Evolutionary conservation across 2,888 invertebrate genomes (phyloP).

Genomic region (Eupithecia dodoneata): DNA sequence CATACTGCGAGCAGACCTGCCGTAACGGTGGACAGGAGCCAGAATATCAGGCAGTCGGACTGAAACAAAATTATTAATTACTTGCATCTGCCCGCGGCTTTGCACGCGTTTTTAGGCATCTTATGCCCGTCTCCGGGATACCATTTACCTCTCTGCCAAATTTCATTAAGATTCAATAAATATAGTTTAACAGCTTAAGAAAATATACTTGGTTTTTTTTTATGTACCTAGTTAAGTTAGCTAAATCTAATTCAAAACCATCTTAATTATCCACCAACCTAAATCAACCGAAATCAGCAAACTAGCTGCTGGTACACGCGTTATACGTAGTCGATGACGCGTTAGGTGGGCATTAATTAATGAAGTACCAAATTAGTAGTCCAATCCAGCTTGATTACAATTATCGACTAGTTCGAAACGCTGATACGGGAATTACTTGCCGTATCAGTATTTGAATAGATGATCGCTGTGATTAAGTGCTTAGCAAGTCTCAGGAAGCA

Average conservation of each 20-base stretch:
- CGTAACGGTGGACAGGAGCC: slow-evolving; percentile 87
- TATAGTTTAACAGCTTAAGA: no score
- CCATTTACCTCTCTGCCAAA: no score
- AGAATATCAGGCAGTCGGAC: slow-evolving; percentile 86
- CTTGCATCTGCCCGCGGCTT: no score
- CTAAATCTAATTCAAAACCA: not conserved
- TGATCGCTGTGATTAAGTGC: slow-evolving; percentile 1
- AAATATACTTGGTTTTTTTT: no score
- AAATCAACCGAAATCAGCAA: not conserved
- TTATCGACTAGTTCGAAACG: slow-evolving; percentile 18
- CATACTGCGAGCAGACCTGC: slow-evolving; percentile 86
- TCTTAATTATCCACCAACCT: slow-evolving; percentile 21
- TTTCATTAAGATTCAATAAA: no score
- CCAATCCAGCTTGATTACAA: slow-evolving; percentile 17
- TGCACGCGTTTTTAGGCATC: no score
- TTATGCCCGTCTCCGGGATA: no score
- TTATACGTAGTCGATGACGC: no score
- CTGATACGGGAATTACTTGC: slow-evolving; percentile 18
- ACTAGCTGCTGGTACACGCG: not conserved
- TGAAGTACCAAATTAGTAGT: slow-evolving; percentile 28
- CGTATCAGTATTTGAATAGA: slow-evolving; percentile 15
- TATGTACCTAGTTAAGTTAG: no score
- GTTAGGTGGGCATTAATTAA: slow-evolving; percentile 17
- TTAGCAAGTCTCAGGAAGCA: not conserved
- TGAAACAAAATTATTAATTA: slow-evolving; percentile 55